Percentiles rank a stretch among this genome's conserved stretches.
Evolutionary conservation across 2,888 invertebrate genomes (phyloP).

Genomic region (Aspidapion aeneum): DNA sequence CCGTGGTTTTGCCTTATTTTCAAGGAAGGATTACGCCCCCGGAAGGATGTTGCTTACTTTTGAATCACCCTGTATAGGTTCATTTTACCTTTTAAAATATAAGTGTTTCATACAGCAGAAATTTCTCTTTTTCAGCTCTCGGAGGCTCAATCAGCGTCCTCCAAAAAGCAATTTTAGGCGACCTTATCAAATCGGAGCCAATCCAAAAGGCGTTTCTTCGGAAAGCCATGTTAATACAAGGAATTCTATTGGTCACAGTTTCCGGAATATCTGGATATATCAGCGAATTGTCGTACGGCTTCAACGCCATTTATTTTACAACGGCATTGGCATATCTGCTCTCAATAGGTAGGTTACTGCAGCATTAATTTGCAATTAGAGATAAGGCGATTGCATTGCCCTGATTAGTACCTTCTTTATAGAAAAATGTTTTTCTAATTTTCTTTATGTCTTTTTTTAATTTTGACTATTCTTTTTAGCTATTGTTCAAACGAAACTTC

Average conservation of each 20-base stretch:
- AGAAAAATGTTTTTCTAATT: no score
- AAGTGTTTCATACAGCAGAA: no score
- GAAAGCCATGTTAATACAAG: constrained; percentile 8
- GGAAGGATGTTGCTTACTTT: no score
- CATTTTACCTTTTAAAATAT: no score
- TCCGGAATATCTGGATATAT: neutral
- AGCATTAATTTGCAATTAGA: no score
- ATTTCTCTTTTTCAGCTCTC: constrained; percentile 16
- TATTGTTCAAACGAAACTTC: constrained; percentile 11
- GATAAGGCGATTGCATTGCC: no score
- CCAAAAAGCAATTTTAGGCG: constrained; percentile 19
- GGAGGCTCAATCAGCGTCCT: constrained; percentile 21
- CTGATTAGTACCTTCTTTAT: no score
- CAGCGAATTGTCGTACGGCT: neutral
- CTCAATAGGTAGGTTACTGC: neutral
- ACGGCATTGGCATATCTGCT: neutral
- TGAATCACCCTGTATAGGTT: no score
- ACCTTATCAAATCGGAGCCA: constrained; percentile 18
- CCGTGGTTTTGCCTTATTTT: no score
- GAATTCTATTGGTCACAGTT: neutral
- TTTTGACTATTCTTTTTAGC: constrained; percentile 21
- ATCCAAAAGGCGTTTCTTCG: constrained; percentile 22
- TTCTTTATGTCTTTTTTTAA: no score
- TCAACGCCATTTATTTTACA: neutral
- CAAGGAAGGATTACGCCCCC: no score